Evolutionary conservation across 2,888 invertebrate species (phyloP).

Genomic region (Pediacus dermestoides): DNA sequence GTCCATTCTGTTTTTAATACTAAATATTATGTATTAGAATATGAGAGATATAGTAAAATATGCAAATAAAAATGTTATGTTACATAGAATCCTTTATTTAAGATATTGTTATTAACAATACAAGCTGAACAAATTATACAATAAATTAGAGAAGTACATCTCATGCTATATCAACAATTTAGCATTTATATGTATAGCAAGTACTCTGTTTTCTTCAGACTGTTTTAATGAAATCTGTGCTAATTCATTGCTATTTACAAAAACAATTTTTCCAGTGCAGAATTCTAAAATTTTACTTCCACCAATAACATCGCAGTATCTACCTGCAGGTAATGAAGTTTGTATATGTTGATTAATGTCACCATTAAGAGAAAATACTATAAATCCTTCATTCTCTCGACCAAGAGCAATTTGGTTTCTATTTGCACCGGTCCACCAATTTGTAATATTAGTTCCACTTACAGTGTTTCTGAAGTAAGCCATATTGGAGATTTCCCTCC

Average conservation of each 20-base stretch:
- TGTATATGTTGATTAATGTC: constrained; percentile 60
- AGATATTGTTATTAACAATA: too few relatives aligned
- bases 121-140: too few relatives aligned
- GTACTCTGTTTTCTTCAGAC: constrained; percentile 61
- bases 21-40: too few relatives aligned
- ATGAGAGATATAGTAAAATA: too few relatives aligned
- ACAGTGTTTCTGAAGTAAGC: constrained; percentile 71
- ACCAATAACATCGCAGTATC: constrained; percentile 81
- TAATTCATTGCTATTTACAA: constrained; percentile 57
- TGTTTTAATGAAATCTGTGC: constrained; percentile 56
- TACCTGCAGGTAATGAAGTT: constrained; percentile 71
- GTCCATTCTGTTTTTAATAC: too few relatives aligned
- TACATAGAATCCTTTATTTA: too few relatives aligned
- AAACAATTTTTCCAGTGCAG: constrained; percentile 65
- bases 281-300: constrained; percentile 57
- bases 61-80: too few relatives aligned
- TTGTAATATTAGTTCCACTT: constrained; percentile 53
- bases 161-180: constrained; percentile 31
- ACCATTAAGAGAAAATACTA: constrained; percentile 69
- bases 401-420: constrained; percentile 83
- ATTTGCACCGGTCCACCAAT: constrained; percentile 83
- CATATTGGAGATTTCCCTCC: constrained; percentile 79
- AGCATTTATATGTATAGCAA: constrained; percentile 62
- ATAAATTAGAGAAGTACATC: too few relatives aligned
- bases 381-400: constrained; percentile 65